These are phyloP conservation scores for Epinephelus fuscoguttatus DNA, from an alignment of 2,113 vertebrate genomes.

Conservation along the genomic window DNA sequence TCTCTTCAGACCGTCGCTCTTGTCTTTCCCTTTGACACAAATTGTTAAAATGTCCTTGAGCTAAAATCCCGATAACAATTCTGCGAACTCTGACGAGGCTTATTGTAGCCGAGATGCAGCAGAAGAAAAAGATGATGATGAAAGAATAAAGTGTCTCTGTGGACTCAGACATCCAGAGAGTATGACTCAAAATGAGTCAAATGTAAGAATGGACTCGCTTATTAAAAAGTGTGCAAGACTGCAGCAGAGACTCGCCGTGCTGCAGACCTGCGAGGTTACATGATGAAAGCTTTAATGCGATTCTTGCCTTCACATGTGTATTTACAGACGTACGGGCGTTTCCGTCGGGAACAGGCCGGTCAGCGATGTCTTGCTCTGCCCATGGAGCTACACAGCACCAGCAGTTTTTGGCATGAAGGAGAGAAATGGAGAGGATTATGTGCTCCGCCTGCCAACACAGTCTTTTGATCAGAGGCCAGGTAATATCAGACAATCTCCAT, in stretches of 20 bases:
- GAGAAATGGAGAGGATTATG: constrained; percentile 57
- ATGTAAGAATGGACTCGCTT: not conserved
- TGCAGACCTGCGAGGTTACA: not conserved
- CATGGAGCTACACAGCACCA: constrained; percentile 33
- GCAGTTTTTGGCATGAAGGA: constrained; percentile 44
- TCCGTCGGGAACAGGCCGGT: not conserved
- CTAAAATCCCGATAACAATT: not conserved
- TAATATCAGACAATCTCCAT: constrained; percentile 66
- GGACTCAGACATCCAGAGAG: not conserved
- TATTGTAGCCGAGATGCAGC: not conserved
- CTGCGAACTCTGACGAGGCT: not conserved
- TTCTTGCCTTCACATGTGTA: constrained; percentile 6
- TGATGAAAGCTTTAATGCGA: constrained; percentile 8
- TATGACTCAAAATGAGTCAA: not conserved
- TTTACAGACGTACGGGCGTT: constrained; percentile 1
- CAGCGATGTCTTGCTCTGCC: constrained; percentile 36
- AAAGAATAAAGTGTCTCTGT: not conserved
- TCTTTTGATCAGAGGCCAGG: constrained; percentile 74
- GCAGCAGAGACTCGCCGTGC: not conserved
- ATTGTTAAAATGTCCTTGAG: constrained; percentile 20
- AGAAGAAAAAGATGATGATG: not conserved
- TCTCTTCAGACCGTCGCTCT: not conserved
- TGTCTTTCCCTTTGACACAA: constrained; percentile 2
- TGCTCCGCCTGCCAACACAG: constrained; percentile 71
- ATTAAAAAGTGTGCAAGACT: not conserved